phyloP scores from a whole-genome alignment of 1,140 invertebrate species.

The Meloidogyne hapla region DNA sequence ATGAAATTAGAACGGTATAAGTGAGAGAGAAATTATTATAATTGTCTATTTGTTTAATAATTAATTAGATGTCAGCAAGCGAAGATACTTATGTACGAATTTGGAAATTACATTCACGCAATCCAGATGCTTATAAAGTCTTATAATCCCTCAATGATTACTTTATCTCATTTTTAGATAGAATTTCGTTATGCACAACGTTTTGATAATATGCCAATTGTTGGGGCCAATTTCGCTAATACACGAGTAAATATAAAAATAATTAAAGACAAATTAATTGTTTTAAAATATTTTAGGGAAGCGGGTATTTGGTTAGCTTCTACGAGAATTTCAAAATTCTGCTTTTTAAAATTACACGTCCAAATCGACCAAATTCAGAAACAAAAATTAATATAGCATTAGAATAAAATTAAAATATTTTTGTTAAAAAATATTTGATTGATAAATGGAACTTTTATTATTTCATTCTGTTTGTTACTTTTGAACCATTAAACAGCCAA shows the following conservation, averaged over 20 bases:
- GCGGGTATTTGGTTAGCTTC: conserved; percentile 42
- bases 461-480: no score
- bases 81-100: conserved; percentile 53
- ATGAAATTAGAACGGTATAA: no score
- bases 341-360: conserved; percentile 23
- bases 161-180: conserved; percentile 32
- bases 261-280: neutral
- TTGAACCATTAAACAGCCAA: no score
- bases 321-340: conserved; percentile 43
- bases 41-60: neutral
- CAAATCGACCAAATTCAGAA: conserved; percentile 4
- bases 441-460: no score
- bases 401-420: neutral
- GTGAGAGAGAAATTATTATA: no score
- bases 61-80: conserved; percentile 45
- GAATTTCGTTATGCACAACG: conserved; percentile 49
- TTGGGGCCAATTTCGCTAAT: conserved; percentile 50
- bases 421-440: neutral
- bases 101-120: conserved; percentile 55
- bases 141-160: neutral
- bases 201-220: conserved; percentile 43
- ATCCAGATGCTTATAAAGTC: conserved; percentile 52
- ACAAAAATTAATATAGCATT: neutral
- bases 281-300: conserved; percentile 30
- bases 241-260: conserved; percentile 35